Evolutionary conservation across 2,888 invertebrate species (phyloP).

Genomic region (Thalpophila matura): DNA sequence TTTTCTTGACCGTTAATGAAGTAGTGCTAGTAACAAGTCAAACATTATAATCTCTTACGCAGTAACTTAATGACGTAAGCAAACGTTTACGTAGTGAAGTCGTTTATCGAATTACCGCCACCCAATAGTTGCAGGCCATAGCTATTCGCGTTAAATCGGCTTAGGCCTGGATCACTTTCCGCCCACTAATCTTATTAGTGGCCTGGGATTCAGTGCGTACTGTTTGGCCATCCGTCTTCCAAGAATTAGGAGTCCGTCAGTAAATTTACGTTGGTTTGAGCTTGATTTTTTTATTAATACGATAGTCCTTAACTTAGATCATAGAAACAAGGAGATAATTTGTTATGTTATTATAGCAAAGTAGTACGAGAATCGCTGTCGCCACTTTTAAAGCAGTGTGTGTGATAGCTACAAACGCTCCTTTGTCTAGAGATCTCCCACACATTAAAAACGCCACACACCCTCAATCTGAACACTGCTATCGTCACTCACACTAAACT

Average conservation of each 20-base stretch:
- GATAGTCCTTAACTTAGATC: no score
- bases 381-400: no score
- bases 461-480: no score
- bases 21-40: not conserved
- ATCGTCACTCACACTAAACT: no score
- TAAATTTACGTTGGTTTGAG: conserved; percentile 11
- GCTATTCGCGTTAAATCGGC: conserved; percentile 53
- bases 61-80: conserved; percentile 8
- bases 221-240: conserved; percentile 37
- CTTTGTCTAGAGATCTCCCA: no score
- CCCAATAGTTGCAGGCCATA: conserved; percentile 41
- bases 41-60: not conserved
- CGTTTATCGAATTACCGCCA: conserved; percentile 51
- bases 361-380: no score
- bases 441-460: not conserved
- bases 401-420: no score
- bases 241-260: conserved; percentile 25
- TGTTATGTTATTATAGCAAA: no score
- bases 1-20: no score
- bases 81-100: conserved; percentile 24
- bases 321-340: no score
- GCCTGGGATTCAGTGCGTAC: conserved; percentile 21
- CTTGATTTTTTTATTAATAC: conserved; percentile 6
- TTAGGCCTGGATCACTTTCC: conserved; percentile 57
- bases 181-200: conserved; percentile 56